Conservation (phyloP, 2,113 vertebrate genomes). For the Hylia prasina region DNA sequence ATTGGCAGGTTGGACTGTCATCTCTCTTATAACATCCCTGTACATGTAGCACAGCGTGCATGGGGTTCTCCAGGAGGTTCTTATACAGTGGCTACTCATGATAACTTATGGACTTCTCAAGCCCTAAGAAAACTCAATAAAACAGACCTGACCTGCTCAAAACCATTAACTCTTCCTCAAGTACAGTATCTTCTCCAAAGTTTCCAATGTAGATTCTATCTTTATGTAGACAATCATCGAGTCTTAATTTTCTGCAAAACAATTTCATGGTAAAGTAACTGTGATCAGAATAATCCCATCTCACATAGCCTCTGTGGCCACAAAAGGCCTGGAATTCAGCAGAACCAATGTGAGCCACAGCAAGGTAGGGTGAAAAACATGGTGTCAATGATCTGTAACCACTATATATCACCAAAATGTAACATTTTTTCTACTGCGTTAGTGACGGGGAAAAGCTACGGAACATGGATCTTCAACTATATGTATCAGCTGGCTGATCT, state of each 20-base stretch:
- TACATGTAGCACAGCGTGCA: rapidly evolving
- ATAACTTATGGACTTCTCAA: neutral
- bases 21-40: neutral
- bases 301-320: neutral
- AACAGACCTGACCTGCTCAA: neutral
- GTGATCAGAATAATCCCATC: neutral
- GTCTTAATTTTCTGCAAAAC: neutral
- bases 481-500: neutral
- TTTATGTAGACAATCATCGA: neutral
- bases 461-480: neutral
- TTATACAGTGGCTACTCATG: neutral
- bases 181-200: neutral
- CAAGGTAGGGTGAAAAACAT: neutral
- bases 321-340: neutral
- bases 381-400: neutral
- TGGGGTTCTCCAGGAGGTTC: neutral
- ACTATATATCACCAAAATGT: neutral
- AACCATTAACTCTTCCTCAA: neutral
- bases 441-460: neutral
- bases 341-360: neutral
- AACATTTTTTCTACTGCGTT: neutral
- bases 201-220: neutral
- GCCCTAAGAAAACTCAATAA: neutral
- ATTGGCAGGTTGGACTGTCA: neutral
- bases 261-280: neutral